These are phyloP conservation scores for Frankliniella intonsa DNA, from an alignment of 2,888 invertebrate species.

Conservation along the genomic window DNA sequence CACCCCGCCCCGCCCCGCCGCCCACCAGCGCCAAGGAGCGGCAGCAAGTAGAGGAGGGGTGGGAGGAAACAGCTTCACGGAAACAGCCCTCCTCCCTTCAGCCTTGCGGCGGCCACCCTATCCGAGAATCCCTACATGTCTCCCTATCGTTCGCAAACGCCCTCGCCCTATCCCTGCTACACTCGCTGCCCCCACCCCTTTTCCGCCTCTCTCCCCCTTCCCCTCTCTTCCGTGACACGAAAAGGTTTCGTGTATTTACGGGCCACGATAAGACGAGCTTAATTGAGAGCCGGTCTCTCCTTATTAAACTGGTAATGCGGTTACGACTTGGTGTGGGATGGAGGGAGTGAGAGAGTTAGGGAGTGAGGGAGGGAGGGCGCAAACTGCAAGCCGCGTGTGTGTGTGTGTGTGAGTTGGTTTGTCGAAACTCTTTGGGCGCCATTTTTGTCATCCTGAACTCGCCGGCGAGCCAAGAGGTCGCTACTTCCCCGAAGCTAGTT, in stretches of 20 bases:
- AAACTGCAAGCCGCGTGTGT: too few species aligned
- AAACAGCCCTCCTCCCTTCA: background rate
- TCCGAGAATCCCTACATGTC: constrained; percentile 18
- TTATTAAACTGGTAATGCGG: background rate
- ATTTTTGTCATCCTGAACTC: too few species aligned
- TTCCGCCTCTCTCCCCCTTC: background rate
- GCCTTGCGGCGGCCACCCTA: background rate
- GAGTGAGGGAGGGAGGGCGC: too few species aligned
- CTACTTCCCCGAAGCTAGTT: background rate
- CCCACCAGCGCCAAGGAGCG: background rate
- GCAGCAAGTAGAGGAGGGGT: background rate
- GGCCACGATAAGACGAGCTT: constrained; percentile 9
- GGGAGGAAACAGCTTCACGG: background rate
- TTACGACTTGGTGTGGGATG: too few species aligned
- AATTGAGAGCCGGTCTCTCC: constrained; percentile 9
- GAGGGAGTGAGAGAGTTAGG: too few species aligned
- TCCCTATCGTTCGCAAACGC: background rate
- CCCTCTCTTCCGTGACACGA: background rate
- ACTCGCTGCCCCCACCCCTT: background rate
- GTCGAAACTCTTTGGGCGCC: too few species aligned
- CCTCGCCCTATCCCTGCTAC: background rate
- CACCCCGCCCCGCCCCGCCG: too few species aligned
- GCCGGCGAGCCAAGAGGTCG: background rate
- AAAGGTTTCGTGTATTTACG: background rate
- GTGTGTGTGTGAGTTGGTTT: too few species aligned